Evolutionary conservation across 1,140 invertebrate species (phyloP), one percentile per base, ranked within the genome.

Genomic region (Apis cerana): DNA sequence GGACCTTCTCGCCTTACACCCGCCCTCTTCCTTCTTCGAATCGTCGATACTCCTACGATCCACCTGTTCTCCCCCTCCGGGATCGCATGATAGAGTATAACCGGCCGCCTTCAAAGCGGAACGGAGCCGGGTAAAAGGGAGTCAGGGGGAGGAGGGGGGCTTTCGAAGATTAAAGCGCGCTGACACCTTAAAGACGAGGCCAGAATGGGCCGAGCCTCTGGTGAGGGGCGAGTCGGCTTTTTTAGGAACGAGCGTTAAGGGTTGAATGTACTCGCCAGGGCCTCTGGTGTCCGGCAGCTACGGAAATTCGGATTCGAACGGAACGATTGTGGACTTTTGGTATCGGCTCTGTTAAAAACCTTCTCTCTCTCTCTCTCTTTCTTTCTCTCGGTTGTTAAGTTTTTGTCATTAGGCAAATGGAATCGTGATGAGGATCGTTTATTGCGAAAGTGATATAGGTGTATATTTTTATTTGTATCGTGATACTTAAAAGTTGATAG

Each of bases 41-140:
- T 82, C 77, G 80, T 85, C 87, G 88, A 83, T 90, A 90, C 90
- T 91, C 88, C 89, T 89, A 88, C 89, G 82, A 88, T 85, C 88
- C 90, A 92, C 89, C 91, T 92, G 91, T 91, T 91, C 89, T 85
- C 86, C 83, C 87, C 80, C 58, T 85, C 83, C 70, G 71, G 69
- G 43, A 80, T 85, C 72, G 85, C 70, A 89, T 83, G 89, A 91
- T 90, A 87, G 80, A 83, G 62, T 75, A 75, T 72, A 75, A 80
- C 75, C 62, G 67, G 86, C 76, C 59, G 54, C 72, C 52, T 43
- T 75, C 62, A 81, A 76, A 81, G 80, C 80, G 23, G 23, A 75
- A 52, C 62, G 33, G 33, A 43, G 33, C 13, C 80, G 72, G 43
- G 52, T 75, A 81, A 74, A 81, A 81, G 72, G 75, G 21, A 81